phyloP scores from a whole-genome alignment of 1,140 invertebrate species.

The Drosophila dunni region DNA sequence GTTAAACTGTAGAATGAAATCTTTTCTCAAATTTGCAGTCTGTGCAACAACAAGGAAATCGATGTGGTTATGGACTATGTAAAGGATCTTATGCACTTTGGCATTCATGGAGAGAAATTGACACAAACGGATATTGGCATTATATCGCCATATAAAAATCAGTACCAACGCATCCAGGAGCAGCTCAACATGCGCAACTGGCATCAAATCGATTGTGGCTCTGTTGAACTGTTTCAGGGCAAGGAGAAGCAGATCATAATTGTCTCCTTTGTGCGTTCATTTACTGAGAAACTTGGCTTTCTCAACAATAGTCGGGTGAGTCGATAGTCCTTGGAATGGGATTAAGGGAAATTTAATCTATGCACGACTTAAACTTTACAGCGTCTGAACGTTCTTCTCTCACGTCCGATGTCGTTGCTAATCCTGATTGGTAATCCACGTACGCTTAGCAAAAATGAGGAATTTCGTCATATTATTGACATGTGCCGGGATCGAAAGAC shows the following conservation, averaged over 20 bases:
- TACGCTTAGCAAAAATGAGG: conserved; percentile 65
- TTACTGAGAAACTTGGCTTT: conserved; percentile 89
- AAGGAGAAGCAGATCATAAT: conserved; percentile 93
- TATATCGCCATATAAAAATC: conserved; percentile 92
- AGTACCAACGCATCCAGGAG: conserved; percentile 87
- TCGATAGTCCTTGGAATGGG: not conserved
- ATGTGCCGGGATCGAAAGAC: conserved; percentile 64
- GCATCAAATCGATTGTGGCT: conserved; percentile 89
- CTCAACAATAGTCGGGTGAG: conserved; percentile 88
- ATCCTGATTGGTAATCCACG: conserved; percentile 92
- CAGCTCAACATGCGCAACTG: conserved; percentile 72
- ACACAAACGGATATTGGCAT: conserved; percentile 90
- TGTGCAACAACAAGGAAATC: conserved; percentile 86
- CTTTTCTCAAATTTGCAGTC: conserved; percentile 25
- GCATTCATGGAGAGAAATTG: conserved; percentile 85
- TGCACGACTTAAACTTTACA: conserved; percentile 77
- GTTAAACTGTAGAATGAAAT: not conserved
- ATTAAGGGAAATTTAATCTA: conserved; percentile 24
- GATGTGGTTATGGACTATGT: conserved; percentile 86
- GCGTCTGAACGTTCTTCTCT: conserved; percentile 94
- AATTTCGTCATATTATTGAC: conserved; percentile 71
- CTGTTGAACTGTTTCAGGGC: conserved; percentile 95
- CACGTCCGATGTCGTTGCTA: conserved; percentile 91
- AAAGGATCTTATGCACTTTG: conserved; percentile 82
- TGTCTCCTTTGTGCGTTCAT: conserved; percentile 91